A percentile compares a stretch with the other conserved stretches of the same genome.
Evolutionary conservation across 2,888 invertebrate genomes (phyloP).

Genomic region (Heliconius ethilla): DNA sequence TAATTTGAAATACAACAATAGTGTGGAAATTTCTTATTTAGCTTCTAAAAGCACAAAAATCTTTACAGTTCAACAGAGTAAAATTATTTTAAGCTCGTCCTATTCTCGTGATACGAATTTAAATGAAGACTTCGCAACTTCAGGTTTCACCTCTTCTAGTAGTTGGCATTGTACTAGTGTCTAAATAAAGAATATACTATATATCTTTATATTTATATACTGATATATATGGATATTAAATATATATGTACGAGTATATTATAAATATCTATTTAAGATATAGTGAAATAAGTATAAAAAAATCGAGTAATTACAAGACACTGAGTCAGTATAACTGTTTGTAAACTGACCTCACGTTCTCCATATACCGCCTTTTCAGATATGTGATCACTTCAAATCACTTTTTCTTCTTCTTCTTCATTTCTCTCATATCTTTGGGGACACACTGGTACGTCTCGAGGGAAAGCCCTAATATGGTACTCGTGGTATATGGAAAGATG

Average conservation of each 20-base stretch:
- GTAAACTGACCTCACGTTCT: no score
- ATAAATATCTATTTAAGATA: no score
- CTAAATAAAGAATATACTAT: neutral
- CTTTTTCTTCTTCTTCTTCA: no score
- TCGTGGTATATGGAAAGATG: no score
- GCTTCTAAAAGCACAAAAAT: constrained; percentile 20
- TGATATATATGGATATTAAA: no score
- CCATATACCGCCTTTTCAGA: no score
- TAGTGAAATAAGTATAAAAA: no score
- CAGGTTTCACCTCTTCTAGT: constrained; percentile 9
- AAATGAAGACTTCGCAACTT: constrained; percentile 19
- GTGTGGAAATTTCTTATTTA: constrained; percentile 1
- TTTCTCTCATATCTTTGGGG: no score
- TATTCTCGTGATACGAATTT: constrained; percentile 16
- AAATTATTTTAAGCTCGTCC: constrained; percentile 20
- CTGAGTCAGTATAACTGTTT: neutral
- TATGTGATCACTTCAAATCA: no score
- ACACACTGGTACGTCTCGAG: no score
- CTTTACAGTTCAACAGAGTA: constrained; percentile 8
- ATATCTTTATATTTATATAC: neutral
- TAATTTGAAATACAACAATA: constrained; percentile 6
- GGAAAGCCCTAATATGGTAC: no score
- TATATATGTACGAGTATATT: no score
- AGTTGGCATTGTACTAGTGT: neutral
- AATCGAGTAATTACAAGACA: neutral